Base-by-base conservation (phyloP, 2,113 vertebrate genomes). In the Amia ocellicauda region DNA sequence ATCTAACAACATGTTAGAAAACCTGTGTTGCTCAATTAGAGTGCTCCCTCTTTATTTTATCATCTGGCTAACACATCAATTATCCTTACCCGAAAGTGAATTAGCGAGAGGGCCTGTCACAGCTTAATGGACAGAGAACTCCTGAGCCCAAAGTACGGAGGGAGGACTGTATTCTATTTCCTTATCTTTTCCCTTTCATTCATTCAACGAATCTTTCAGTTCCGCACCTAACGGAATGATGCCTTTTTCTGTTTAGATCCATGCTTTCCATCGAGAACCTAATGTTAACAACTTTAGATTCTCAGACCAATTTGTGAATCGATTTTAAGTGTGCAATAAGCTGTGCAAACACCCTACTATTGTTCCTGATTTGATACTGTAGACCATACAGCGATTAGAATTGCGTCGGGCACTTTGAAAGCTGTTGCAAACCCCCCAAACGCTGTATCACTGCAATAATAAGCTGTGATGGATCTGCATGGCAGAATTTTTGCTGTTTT, bases 21-120 rank as follows among this genome's bases (percentile, higher is more conserved):
- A 17, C 45, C n/a, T 52, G 41, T 42, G 36, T 16, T 63, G 16
- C 31, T 26, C 19, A 47, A 17, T 47, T 47, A 19, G 1, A n/a
- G 31, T 52, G 28, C 49, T 62, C 20, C 14, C 28, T 52, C 28
- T 9, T 62, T 20, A 40, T 62, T 52, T 64, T 26, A n/a, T 47
- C 11, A n/a, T n/a, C 5, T n/a, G n/a, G n/a, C 13, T 47, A 5
- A n/a, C 14, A 47, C 45, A 47, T 47, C 14, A 16, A 17, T 47
- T 47, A 13, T 17, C 4, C 16, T 4, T 16, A 19, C 14, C n/a
- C 14, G 10, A 5, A 47, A 47, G n/a, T 47, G 7, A 47, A 47
- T 19, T 13, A 17, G 14, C n/a, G 45, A 47, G 31, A 36, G 11
- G n/a, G 16, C 5, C 45, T 47, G 45, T 47, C n/a, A 47, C 45